phyloP scores from a whole-genome alignment of 2,113 vertebrate genomes.

The Heterotilapia buettikoferi region DNA sequence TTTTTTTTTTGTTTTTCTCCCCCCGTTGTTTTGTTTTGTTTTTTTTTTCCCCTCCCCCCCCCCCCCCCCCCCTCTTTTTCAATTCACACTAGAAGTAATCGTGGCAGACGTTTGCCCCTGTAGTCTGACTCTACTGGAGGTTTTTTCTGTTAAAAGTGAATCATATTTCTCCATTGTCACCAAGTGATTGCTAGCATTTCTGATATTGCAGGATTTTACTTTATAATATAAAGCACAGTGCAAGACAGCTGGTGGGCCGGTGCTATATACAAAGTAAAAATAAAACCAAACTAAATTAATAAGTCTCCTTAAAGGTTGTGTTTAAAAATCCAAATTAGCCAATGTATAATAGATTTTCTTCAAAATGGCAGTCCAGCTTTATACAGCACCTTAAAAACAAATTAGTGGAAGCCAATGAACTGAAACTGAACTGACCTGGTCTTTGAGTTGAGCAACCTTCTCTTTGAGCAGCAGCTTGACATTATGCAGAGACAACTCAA shows the following conservation, averaged over 20 bases:
- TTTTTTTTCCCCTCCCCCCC: too few species aligned
- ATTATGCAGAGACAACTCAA: constrained; percentile 85
- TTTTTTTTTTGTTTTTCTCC: too few species aligned
- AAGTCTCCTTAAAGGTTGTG: not conserved
- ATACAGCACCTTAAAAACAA: not conserved
- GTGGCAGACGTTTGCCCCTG: not conserved
- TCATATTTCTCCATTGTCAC: not conserved
- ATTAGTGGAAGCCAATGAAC: not conserved
- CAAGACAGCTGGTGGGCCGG: not conserved
- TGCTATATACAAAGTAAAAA: not conserved
- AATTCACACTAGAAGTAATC: not conserved
- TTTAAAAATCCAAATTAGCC: not conserved
- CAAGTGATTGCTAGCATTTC: not conserved
- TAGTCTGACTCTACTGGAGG: not conserved
- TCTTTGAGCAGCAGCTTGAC: constrained; percentile 90
- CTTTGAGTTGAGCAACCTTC: constrained; percentile 90
- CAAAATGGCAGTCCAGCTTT: not conserved
- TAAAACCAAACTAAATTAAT: not conserved
- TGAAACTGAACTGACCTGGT: constrained; percentile 76
- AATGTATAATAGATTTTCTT: not conserved
- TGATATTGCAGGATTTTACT: not conserved
- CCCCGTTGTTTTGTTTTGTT: too few species aligned
- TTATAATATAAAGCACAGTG: not conserved
- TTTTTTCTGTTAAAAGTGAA: not conserved
- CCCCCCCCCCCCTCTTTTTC: not conserved